Conservation (phyloP, 2,113 vertebrate genomes). For the Alaudala cheleensis region DNA sequence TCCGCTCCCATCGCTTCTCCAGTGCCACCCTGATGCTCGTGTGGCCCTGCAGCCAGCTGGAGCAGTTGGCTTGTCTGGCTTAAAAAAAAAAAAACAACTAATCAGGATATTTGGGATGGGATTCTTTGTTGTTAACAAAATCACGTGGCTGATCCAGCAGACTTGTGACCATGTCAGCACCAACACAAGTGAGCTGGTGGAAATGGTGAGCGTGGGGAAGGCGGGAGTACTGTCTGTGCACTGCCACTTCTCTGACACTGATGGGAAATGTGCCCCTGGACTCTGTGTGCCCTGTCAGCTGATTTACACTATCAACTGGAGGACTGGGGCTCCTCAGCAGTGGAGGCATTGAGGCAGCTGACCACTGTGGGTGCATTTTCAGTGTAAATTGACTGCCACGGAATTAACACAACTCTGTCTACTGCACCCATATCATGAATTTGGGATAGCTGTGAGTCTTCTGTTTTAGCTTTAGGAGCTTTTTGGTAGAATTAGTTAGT, state of each 20-base stretch:
- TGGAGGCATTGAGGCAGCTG: background rate
- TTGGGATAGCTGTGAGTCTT: background rate
- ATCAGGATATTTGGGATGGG: background rate
- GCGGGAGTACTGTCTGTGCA: rapidly evolving
- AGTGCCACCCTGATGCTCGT: rapidly evolving
- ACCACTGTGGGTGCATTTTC: background rate
- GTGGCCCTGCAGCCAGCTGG: background rate
- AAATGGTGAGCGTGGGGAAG: background rate
- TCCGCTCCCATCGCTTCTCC: rapidly evolving
- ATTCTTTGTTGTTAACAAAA: background rate
- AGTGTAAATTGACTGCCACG: background rate
- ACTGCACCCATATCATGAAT: background rate
- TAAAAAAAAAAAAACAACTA: background rate
- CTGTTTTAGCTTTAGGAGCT: background rate
- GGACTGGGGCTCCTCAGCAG: background rate
- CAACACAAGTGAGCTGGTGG: background rate
- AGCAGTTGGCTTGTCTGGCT: background rate
- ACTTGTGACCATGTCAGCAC: background rate
- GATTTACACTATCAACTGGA: background rate
- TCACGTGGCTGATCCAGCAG: background rate
- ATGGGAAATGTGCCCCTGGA: background rate
- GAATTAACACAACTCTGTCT: background rate
- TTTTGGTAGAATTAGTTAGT: background rate
- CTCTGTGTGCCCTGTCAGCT: rapidly evolving
- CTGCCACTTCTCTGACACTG: background rate